Evolutionary conservation across 2,113 vertebrate species (phyloP).

Genomic region (Coryphaenoides rupestris): DNA sequence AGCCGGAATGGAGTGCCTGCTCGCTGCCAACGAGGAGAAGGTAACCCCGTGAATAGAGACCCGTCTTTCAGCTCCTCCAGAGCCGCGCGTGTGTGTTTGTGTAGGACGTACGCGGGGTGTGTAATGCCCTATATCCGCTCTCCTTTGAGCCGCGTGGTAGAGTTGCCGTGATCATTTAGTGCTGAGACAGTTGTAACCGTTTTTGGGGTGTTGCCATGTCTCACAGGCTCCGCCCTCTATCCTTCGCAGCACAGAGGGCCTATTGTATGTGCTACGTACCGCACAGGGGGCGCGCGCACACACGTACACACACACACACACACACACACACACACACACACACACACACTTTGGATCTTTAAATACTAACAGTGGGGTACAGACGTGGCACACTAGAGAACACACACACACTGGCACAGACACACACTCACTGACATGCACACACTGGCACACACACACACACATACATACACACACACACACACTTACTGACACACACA

Average conservation of each 20-base stretch:
- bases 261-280: constrained; percentile 50
- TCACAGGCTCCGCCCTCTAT: constrained; percentile 23
- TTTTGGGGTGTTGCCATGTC: constrained; percentile 42
- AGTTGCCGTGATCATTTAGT: not conserved
- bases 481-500: constrained; percentile 4
- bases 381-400: constrained; percentile 40
- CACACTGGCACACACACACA: constrained; percentile 21
- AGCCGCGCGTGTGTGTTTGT: constrained; percentile 5
- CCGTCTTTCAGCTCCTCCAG: not conserved
- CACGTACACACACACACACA: no score
- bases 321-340: constrained; percentile 1
- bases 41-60: constrained; percentile 58
- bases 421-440: not conserved
- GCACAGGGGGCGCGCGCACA: no score
- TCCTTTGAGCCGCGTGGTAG: constrained; percentile 23
- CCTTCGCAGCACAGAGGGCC: constrained; percentile 56
- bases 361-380: constrained; percentile 48
- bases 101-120: not conserved
- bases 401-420: constrained; percentile 15
- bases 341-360: constrained; percentile 33
- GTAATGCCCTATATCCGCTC: constrained; percentile 9
- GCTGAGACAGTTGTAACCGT: constrained; percentile 6
- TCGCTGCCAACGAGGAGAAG: constrained; percentile 91
- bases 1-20: constrained; percentile 85
- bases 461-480: no score